Conservation (phyloP, 2,888 invertebrate species). For the Cheiracanthium punctorium region DNA sequence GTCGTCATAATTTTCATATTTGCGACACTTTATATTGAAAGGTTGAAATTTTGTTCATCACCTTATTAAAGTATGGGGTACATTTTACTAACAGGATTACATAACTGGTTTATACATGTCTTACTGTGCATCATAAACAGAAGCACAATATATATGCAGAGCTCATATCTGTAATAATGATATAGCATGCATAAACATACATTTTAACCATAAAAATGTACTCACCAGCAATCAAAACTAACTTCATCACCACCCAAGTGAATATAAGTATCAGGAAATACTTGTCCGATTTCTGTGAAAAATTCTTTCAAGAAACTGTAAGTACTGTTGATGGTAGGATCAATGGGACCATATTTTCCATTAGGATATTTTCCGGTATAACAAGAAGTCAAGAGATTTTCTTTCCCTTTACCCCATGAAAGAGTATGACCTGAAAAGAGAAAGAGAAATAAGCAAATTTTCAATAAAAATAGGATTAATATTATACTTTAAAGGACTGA, state of each 20-base stretch:
- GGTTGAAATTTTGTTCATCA: too few relatives aligned
- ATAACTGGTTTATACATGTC: neutral
- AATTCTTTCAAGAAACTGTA: constrained; percentile 76
- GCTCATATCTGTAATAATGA: too few relatives aligned
- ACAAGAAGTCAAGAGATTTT: constrained; percentile 85
- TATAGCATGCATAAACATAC: too few relatives aligned
- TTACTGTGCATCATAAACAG: neutral
- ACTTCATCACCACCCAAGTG: constrained; percentile 80
- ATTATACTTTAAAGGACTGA: too few relatives aligned
- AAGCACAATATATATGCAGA: too few relatives aligned
- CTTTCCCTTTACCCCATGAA: constrained; percentile 88
- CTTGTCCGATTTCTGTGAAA: constrained; percentile 76
- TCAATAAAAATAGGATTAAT: too few relatives aligned
- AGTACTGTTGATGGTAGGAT: constrained; percentile 80
- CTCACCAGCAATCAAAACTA: constrained; percentile 76
- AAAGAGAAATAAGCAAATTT: neutral
- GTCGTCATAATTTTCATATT: too few relatives aligned
- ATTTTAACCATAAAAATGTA: too few relatives aligned
- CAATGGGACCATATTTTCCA: constrained; percentile 86
- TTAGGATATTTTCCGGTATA: constrained; percentile 78
- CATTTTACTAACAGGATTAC: too few relatives aligned
- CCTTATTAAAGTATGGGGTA: too few relatives aligned
- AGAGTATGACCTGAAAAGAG: constrained; percentile 83
- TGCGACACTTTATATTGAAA: too few relatives aligned
- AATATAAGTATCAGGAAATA: constrained; percentile 78